Evolutionary conservation across 2,888 invertebrate genomes (phyloP), one percentile per base, ranked within the genome.

Genomic region (Neelides folsomi): DNA sequence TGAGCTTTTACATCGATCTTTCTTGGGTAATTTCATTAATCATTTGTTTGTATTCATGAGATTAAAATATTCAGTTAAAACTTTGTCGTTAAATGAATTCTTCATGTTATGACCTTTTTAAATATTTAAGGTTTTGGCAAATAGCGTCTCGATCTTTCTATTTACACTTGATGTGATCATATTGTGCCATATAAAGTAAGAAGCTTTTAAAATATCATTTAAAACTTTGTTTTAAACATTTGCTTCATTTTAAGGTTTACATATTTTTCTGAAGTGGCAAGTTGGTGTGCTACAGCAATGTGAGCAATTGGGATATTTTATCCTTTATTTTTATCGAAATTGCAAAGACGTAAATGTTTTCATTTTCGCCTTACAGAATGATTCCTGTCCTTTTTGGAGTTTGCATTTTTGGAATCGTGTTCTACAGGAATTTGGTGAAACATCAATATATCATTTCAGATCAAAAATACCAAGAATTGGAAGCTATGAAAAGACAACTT

Each of bases 121-220:
- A n/a, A 27, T 27, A 5, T 27, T 27, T 3, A 27, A 27, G 27
- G 27, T 64, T 2, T 38, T 64, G 27, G 56, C 62, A 1, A 64
- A 64, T 40, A 55, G 55, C 2, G 35, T 58, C 13, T 59, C 60
- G 39, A 59, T 63, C 15, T 62, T 63, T 42, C 54, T 62, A 3
- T 63, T 63, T 48, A 62, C 61, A 1, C 43, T 62, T 36, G 64
- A 64, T 42, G 62, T 64, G 12, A 59, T 64, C 36, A 53, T 64
- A 13, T 49, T 64, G 1, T 59, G 58, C 38, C 62, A 62, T 62
- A 60, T 64, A 8, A 64, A 64, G 19, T 27, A 7, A 27, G 27
- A 27, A 27, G 7, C 3, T 3, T 27, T 27, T 3, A 27, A 27
- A 27, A 27, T 27, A 5, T 27, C 3, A 27, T 27, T 5, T 27